phyloP scores from a whole-genome alignment of 2,888 invertebrate species.

The Anodontia alba region DNA sequence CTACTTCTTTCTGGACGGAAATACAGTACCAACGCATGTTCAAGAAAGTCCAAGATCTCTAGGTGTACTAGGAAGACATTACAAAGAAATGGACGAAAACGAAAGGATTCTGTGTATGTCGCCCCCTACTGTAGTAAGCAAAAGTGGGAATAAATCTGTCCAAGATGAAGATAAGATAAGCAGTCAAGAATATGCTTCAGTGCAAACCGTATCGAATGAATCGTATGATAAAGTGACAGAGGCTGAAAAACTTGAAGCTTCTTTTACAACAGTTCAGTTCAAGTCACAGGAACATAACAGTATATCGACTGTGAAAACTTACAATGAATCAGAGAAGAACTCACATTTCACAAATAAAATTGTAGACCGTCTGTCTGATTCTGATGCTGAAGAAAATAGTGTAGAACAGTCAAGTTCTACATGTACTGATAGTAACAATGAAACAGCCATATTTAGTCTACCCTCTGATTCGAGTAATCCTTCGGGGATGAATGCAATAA shows the following conservation, averaged over 20 bases:
- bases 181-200: neutral
- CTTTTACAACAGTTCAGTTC: neutral
- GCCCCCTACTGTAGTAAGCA: neutral
- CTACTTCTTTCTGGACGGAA: conserved; percentile 34
- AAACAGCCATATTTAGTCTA: too few relatives aligned
- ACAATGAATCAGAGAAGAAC: too few relatives aligned
- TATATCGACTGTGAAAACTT: too few relatives aligned
- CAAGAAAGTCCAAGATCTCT: conserved; percentile 39
- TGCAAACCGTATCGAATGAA: neutral
- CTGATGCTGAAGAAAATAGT: too few relatives aligned
- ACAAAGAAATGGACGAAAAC: conserved; percentile 50
- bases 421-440: too few relatives aligned
- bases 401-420: too few relatives aligned
- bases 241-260: neutral
- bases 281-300: neutral
- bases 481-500: too few relatives aligned
- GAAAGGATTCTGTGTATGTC: neutral
- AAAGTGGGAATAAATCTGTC: neutral
- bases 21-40: neutral
- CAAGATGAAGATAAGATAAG: neutral
- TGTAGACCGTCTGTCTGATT: too few relatives aligned
- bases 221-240: too few relatives aligned
- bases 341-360: too few relatives aligned
- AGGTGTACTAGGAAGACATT: conserved; percentile 53
- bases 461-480: too few relatives aligned